These are phyloP conservation scores for Aporophyla lueneburgensis DNA, from an alignment of 2,888 invertebrate species.

Conservation along the genomic window DNA sequence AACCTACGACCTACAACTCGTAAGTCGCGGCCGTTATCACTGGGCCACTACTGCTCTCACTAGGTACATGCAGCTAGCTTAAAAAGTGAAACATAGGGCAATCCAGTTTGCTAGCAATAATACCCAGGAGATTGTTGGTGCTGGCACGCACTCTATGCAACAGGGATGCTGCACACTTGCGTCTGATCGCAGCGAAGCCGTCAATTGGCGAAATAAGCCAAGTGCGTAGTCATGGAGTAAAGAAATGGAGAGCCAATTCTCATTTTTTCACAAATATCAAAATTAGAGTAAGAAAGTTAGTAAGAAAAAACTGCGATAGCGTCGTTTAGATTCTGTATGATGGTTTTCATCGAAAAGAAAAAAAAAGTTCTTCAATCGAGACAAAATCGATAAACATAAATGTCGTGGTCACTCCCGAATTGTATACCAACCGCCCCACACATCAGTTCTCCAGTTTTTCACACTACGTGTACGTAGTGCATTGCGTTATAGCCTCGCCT, in stretches of 20 bases:
- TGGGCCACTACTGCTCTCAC: too few relatives aligned
- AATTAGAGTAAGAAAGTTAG: not conserved
- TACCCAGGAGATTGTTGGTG: too few relatives aligned
- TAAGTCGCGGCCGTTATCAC: too few relatives aligned
- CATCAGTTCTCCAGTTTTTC: not conserved
- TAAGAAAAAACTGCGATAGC: not conserved
- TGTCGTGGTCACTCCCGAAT: not conserved
- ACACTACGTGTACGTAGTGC: conserved; percentile 65
- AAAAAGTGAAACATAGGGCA: too few relatives aligned
- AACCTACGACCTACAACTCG: too few relatives aligned
- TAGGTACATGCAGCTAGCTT: too few relatives aligned
- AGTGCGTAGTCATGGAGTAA: conserved; percentile 44
- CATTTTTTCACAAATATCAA: not conserved
- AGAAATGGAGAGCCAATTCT: not conserved
- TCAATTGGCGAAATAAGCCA: conserved; percentile 49
- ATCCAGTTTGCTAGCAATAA: too few relatives aligned
- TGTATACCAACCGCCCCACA: not conserved
- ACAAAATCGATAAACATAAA: not conserved
- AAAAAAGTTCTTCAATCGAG: not conserved
- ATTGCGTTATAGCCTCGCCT: conserved; percentile 71
- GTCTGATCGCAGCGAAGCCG: too few relatives aligned
- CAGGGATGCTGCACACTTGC: too few relatives aligned
- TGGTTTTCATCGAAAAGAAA: too few relatives aligned
- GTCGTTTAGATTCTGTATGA: not conserved
- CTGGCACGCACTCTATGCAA: too few relatives aligned